Percentiles rank a stretch among this genome's conserved stretches.
Conservation (phyloP, 2,113 vertebrate genomes). For the Benthochromis sp. region DNA sequence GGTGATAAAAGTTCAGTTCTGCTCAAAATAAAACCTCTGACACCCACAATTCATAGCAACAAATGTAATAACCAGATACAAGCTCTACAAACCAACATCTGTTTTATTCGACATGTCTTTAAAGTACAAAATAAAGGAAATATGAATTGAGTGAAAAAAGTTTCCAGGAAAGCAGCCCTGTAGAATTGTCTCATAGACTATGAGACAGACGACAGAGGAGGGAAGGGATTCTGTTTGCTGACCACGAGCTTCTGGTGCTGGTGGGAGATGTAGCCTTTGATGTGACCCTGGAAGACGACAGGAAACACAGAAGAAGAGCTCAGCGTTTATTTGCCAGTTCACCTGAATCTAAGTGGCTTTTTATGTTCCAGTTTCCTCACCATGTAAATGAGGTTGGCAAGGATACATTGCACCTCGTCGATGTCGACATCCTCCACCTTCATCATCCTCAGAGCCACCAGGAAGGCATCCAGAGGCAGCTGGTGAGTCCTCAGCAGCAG, state of each 20-base stretch:
- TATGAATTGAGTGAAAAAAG: not conserved
- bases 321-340: not conserved
- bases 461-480: constrained; percentile 88
- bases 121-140: not conserved
- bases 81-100: not conserved
- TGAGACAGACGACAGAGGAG: constrained; percentile 82
- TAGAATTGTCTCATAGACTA: constrained; percentile 59
- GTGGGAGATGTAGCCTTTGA: constrained; percentile 97
- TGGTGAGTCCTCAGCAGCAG: constrained; percentile 89
- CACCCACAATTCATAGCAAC: constrained; percentile 3
- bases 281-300: constrained; percentile 80
- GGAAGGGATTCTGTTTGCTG: constrained; percentile 97
- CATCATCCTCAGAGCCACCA: constrained; percentile 89
- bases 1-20: not conserved
- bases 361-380: constrained; percentile 48
- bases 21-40: not conserved
- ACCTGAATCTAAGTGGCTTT: not conserved
- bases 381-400: constrained; percentile 96
- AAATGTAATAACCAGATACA: not conserved
- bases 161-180: not conserved
- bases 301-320: not conserved
- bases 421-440: constrained; percentile 89
- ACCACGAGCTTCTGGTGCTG: constrained; percentile 98
- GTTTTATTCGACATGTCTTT: constrained; percentile 28
- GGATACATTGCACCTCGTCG: constrained; percentile 93